Evolutionary conservation across 2,797 vertebrate genomes (phyloP).

Genomic region (Sebastes hubbsi): DNA sequence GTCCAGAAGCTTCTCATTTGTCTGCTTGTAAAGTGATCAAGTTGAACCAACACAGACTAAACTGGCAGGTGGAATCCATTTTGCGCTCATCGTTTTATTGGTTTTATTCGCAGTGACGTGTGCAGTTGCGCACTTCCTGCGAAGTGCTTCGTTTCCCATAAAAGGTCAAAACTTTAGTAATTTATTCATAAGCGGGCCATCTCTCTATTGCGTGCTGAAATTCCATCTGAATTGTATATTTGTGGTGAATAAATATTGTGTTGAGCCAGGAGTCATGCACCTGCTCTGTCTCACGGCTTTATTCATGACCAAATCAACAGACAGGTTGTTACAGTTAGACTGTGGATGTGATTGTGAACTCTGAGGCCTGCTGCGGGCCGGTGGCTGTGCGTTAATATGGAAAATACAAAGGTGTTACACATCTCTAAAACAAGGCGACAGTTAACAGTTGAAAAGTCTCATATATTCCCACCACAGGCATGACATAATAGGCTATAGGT

Average conservation of each 20-base stretch:
- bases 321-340: not conserved
- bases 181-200: conserved; percentile 9
- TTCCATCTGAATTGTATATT: conserved; percentile 23
- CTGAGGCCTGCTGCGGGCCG: not conserved
- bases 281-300: conserved; percentile 19
- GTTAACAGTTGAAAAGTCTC: not conserved
- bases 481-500: not conserved
- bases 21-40: conserved; percentile 23
- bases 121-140: conserved; percentile 34
- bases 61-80: conserved; percentile 34
- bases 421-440: not conserved
- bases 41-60: conserved; percentile 27
- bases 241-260: conserved; percentile 28
- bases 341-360: not conserved
- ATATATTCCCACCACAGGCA: not conserved
- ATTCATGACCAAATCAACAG: conserved; percentile 3
- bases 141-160: conserved; percentile 22
- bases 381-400: not conserved
- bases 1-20: conserved; percentile 10
- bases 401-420: not conserved
- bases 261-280: conserved; percentile 34
- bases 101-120: conserved; percentile 35
- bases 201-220: not conserved
- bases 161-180: conserved; percentile 30
- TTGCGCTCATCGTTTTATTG: conserved; percentile 16